Percentiles rank a stretch among this genome's conserved stretches.
Conservation (phyloP, 2,113 vertebrate species). For the Sciurus niger region DNA sequence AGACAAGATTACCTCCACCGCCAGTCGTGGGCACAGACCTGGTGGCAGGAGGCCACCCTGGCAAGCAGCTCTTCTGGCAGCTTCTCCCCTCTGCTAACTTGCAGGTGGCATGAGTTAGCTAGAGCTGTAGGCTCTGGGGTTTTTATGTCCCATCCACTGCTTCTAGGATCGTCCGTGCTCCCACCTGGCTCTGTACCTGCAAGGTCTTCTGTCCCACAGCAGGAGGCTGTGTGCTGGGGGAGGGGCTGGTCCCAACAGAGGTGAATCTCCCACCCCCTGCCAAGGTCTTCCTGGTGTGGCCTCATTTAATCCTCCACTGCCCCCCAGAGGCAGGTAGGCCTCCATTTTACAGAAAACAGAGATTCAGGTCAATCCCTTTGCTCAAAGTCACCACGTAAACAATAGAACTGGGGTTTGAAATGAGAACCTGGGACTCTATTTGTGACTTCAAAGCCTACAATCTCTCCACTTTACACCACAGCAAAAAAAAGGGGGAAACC, state of each 20-base stretch:
- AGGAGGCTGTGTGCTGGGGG: too few relatives aligned
- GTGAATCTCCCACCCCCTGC: not conserved
- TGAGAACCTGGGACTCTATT: not conserved
- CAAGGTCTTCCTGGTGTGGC: not conserved
- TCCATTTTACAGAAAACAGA: not conserved
- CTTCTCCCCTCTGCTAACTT: not conserved
- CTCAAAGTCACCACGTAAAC: not conserved
- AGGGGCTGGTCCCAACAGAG: not conserved
- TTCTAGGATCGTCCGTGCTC: not conserved
- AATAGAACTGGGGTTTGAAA: not conserved
- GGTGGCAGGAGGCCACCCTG: not conserved
- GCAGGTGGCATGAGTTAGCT: not conserved
- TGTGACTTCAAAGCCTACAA: not conserved
- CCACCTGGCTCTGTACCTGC: not conserved
- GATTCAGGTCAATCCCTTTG: not conserved
- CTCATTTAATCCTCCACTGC: not conserved
- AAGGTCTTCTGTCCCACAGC: not conserved
- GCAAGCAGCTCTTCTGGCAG: not conserved
- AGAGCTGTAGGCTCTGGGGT: not conserved
- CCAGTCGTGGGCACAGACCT: rapidly evolving
- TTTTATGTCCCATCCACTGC: not conserved
- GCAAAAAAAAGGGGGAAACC: not conserved
- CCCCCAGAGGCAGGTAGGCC: not conserved
- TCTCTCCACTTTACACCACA: not conserved
- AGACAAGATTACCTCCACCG: not conserved